phyloP scores from a whole-genome alignment of 2,797 vertebrate genomes.

The Heteromormyrus szaboi region DNA sequence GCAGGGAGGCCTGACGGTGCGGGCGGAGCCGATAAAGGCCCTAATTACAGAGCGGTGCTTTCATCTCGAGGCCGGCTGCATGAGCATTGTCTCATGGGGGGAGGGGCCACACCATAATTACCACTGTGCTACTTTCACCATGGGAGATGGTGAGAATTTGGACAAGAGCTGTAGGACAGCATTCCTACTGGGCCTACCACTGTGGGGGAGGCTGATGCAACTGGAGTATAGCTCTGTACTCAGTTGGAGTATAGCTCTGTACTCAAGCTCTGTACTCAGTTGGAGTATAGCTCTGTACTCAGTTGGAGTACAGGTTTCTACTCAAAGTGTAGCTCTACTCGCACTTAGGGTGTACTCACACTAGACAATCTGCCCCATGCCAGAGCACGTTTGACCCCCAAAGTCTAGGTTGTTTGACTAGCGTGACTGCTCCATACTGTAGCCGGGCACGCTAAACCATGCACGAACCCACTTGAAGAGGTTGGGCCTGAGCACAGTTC shows the following conservation, averaged over 20 bases:
- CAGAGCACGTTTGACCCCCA: background rate
- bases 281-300: background rate
- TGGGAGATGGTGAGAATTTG: background rate
- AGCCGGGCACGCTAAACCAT: background rate
- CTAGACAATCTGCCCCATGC: background rate
- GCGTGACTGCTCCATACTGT: background rate
- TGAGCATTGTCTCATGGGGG: slow-evolving; percentile 14
- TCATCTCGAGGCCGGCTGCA: slow-evolving; percentile 15
- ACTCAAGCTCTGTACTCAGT: background rate
- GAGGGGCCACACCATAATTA: background rate
- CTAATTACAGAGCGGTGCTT: slow-evolving; percentile 26
- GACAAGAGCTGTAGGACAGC: background rate
- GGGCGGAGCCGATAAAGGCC: slow-evolving; percentile 29
- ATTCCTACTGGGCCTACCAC: background rate
- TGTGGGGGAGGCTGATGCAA: background rate
- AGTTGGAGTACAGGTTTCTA: background rate
- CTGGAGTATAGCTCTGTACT: background rate
- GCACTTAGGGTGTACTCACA: background rate
- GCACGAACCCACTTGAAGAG: background rate
- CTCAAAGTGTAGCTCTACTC: background rate
- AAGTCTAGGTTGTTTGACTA: background rate
- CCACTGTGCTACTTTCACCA: background rate
- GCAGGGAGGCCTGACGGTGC: slow-evolving; percentile 21
- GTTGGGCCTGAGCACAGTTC: background rate
- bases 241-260: background rate